Conservation (phyloP, 2,888 invertebrate genomes). For the Neoascia interrupta region DNA sequence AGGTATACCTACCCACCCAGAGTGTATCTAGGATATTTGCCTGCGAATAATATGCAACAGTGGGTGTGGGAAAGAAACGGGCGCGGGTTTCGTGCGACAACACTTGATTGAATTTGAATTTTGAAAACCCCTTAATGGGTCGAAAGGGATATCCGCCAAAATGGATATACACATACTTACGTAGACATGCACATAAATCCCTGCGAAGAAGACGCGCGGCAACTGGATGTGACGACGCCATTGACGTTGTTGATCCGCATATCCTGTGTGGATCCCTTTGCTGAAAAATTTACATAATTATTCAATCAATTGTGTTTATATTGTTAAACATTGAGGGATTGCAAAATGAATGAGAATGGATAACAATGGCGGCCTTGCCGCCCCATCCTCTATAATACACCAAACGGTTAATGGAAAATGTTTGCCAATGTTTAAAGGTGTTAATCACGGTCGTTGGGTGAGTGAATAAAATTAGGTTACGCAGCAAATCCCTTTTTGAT, state of each 20-base stretch:
- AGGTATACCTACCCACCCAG: neutral
- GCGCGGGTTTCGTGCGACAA: constrained; percentile 18
- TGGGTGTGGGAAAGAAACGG: neutral
- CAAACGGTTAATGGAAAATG: constrained; percentile 54
- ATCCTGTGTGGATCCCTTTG: constrained; percentile 34
- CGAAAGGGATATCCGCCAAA: constrained; percentile 61
- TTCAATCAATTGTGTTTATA: constrained; percentile 69
- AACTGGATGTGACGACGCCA: constrained; percentile 50
- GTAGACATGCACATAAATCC: constrained; percentile 22
- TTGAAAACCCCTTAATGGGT: constrained; percentile 60
- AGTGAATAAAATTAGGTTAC: constrained; percentile 43
- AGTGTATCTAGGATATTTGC: constrained; percentile 6
- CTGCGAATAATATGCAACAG: constrained; percentile 53
- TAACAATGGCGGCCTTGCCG: constrained; percentile 1
- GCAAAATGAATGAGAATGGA: constrained; percentile 29
- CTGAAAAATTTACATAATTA: constrained; percentile 62
- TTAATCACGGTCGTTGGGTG: constrained; percentile 40
- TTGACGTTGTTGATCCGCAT: constrained; percentile 21
- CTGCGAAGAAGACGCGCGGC: constrained; percentile 2
- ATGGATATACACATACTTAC: neutral
- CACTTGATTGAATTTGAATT: constrained; percentile 68
- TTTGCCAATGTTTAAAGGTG: constrained; percentile 53
- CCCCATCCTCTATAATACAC: too few relatives aligned
- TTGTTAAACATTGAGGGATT: constrained; percentile 60
- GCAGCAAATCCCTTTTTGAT: constrained; percentile 46